These are phyloP conservation scores for Dryobates pubescens DNA, from an alignment of 2,797 vertebrate species.

Conservation along the genomic window DNA sequence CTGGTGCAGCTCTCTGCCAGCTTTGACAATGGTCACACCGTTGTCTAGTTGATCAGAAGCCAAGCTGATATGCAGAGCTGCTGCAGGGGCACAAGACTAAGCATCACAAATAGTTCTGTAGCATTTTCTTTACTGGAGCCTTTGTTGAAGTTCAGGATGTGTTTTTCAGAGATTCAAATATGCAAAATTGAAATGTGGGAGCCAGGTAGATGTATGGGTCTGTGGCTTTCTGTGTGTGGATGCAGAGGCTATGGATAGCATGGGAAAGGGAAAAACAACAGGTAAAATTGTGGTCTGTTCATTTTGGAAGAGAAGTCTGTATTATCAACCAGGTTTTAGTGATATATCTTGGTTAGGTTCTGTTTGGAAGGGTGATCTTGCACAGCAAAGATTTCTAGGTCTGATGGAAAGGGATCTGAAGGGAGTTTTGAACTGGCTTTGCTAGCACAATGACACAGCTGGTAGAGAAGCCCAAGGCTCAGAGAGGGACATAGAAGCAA, in stretches of 20 bases:
- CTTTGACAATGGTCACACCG: background rate
- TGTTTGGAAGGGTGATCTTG: background rate
- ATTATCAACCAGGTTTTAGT: background rate
- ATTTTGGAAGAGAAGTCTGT: background rate
- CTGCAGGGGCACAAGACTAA: background rate
- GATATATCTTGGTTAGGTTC: background rate
- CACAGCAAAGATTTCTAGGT: background rate
- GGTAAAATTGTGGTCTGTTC: background rate
- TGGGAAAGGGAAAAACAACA: background rate
- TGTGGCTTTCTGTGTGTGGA: background rate
- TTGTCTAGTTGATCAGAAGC: background rate
- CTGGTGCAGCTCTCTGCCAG: background rate
- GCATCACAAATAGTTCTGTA: background rate
- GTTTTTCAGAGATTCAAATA: background rate
- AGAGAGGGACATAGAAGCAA: background rate
- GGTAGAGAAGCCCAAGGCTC: background rate
- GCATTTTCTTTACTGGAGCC: background rate
- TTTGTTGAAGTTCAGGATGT: background rate
- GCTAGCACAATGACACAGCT: background rate
- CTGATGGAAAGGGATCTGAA: background rate
- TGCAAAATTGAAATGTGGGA: background rate
- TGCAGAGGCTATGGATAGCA: background rate
- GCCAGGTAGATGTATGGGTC: no score
- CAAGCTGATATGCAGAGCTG: background rate
- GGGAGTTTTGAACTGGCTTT: background rate